Conservation (phyloP, 2,888 invertebrate species). For the Andrena marginata region DNA sequence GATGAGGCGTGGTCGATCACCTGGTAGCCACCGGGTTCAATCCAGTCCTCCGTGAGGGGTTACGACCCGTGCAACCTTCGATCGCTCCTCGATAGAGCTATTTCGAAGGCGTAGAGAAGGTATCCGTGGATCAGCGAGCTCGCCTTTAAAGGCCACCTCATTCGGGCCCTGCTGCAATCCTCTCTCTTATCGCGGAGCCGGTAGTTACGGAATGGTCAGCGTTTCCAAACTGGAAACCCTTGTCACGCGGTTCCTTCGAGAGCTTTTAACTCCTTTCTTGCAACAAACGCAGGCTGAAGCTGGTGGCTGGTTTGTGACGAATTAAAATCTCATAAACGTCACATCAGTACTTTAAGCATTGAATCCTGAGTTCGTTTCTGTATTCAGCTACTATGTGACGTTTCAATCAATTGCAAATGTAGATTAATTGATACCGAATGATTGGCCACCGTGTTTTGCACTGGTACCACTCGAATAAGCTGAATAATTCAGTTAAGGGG, state of each 20-base stretch:
- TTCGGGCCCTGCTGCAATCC: slow-evolving; percentile 28
- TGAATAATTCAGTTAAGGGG: too few species aligned
- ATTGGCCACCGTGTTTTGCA: too few species aligned
- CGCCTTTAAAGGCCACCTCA: slow-evolving; percentile 49
- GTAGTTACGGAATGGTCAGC: slow-evolving; percentile 5
- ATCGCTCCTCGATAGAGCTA: slow-evolving; percentile 76
- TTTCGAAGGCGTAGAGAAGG: slow-evolving; percentile 74
- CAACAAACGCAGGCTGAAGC: too few species aligned
- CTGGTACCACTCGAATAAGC: too few species aligned
- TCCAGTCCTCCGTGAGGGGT: slow-evolving; percentile 76
- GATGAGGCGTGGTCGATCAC: slow-evolving; percentile 84
- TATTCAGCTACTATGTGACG: too few species aligned
- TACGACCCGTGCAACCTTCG: slow-evolving; percentile 76
- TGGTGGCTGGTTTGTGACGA: too few species aligned
- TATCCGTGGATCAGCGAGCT: slow-evolving; percentile 57
- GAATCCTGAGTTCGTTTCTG: too few species aligned
- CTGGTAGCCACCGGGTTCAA: slow-evolving; percentile 80
- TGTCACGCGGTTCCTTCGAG: neutral
- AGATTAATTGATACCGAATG: too few species aligned
- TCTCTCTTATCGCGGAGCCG: slow-evolving; percentile 9
- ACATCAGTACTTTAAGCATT: too few species aligned
- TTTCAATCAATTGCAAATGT: too few species aligned
- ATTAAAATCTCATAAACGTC: too few species aligned
- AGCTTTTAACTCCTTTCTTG: too few species aligned
- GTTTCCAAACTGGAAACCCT: neutral